These are phyloP conservation scores for Cygnus atratus DNA, from an alignment of 2,113 vertebrate species.

Conservation along the genomic window DNA sequence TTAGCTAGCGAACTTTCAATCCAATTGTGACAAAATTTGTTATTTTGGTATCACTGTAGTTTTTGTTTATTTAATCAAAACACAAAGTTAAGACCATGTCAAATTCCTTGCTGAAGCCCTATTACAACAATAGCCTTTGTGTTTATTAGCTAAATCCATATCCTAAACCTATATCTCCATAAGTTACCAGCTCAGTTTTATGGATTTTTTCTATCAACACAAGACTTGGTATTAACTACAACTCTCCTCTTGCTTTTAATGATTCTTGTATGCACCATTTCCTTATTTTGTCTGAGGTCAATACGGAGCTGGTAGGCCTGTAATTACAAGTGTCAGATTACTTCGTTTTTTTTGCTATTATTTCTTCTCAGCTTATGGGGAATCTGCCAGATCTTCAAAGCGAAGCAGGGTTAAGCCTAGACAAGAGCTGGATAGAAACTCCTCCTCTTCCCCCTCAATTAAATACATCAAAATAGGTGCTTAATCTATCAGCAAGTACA, in stretches of 20 bases:
- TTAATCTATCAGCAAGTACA: not conserved
- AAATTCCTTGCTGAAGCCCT: not conserved
- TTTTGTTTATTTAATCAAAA: not conserved
- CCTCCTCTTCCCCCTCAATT: not conserved
- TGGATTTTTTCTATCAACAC: not conserved
- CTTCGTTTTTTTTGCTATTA: not conserved
- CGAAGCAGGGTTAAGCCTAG: constrained; percentile 6
- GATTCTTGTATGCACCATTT: not conserved
- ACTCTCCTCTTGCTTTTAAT: not conserved
- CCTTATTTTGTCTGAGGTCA: constrained; percentile 12
- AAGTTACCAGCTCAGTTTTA: constrained; percentile 11
- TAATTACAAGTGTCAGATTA: constrained; percentile 40
- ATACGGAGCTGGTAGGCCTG: not conserved
- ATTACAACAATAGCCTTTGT: not conserved
- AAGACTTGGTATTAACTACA: not conserved
- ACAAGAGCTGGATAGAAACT: not conserved
- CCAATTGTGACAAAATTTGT: not conserved
- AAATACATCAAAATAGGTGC: not conserved
- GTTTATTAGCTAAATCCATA: constrained; percentile 19
- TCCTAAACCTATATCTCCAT: not conserved
- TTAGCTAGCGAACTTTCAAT: not conserved
- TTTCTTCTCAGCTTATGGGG: not conserved
- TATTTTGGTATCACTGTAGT: not conserved
- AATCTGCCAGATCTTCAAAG: constrained; percentile 23
- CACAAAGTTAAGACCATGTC: not conserved